Evolutionary conservation across 2,888 invertebrate species (phyloP), one percentile per base, ranked within the genome.

Genomic region (Actias luna): DNA sequence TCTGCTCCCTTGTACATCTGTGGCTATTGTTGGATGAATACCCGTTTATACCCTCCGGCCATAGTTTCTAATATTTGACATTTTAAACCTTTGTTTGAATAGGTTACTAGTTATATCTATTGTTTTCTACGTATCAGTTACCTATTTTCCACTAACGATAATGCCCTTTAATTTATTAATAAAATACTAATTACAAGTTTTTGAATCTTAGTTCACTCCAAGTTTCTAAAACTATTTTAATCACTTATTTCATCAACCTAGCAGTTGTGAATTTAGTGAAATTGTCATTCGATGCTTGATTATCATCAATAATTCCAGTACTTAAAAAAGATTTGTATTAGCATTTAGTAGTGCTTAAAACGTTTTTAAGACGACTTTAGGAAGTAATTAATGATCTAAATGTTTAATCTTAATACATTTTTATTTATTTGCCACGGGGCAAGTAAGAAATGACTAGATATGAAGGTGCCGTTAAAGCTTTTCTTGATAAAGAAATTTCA

Each of bases 1-100:
- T 89, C 90, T 90, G 88, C 84, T 81, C 82, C 78, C 79, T 82
- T 79, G 79, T 85, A 83, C 79, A 87, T 87, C 83, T 82, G 84
- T 76, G 79, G 84, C 88, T 87, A 89, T 91, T 91, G 88, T 91
- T 85, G 79, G 82, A 80, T 76, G 78, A 77, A 79, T 82, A 81
- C 79, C 81, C 80, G 82, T 84, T 86, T 84, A 80, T 75, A 71
- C 52, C 61, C 61, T 65, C 67, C 67, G 67, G 31, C 31, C 39
- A 36, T 55, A 63, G 58, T 65, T 63, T 33, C 16, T 27, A 62
- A 57, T 58, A 58, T 58, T 62, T 29, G 12, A 5, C 2, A 14
- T 27, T 18, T 29, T 42, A 31, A 31, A 31, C 31, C 31, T 29
- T 16, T 61, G 18, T 22, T 42, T 55, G 16, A 12, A 36, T 58